Conservation (phyloP, 1,140 invertebrate genomes). For the Potamilus streckersoni region DNA sequence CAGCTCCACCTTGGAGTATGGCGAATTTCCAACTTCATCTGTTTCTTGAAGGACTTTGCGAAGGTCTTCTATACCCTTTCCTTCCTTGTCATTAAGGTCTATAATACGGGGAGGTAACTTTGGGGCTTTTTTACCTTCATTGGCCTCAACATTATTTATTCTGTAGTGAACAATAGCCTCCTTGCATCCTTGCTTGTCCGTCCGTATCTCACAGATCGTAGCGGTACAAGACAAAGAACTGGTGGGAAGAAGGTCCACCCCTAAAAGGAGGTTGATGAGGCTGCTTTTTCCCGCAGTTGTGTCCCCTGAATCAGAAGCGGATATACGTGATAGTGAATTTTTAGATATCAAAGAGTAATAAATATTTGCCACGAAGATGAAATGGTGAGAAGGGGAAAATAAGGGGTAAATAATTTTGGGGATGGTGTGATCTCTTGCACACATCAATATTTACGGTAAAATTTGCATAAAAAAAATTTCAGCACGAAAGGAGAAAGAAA, state of each 20-base stretch:
- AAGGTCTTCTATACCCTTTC: constrained; percentile 7
- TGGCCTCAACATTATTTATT: constrained; percentile 1
- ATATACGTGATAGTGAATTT: no score
- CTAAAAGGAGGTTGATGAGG: constrained; percentile 52
- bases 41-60: constrained; percentile 15
- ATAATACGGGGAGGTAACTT: not conserved
- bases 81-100: constrained; percentile 3
- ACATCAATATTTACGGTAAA: no score
- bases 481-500: no score
- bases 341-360: no score
- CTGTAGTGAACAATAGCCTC: not conserved
- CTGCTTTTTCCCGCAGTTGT: constrained; percentile 49
- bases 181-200: constrained; percentile 3
- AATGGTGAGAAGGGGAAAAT: no score
- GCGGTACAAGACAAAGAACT: constrained; percentile 45
- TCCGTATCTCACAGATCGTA: constrained; percentile 50
- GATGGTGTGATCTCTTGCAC: no score
- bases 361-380: no score
- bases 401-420: no score
- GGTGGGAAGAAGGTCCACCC: constrained; percentile 43
- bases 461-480: no score
- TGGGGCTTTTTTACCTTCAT: not conserved
- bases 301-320: constrained; percentile 35
- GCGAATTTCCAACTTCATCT: constrained; percentile 36
- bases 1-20: constrained; percentile 44